Evolutionary conservation across 2,113 vertebrate species (phyloP).

Genomic region (Todiramphus chloris): DNA sequence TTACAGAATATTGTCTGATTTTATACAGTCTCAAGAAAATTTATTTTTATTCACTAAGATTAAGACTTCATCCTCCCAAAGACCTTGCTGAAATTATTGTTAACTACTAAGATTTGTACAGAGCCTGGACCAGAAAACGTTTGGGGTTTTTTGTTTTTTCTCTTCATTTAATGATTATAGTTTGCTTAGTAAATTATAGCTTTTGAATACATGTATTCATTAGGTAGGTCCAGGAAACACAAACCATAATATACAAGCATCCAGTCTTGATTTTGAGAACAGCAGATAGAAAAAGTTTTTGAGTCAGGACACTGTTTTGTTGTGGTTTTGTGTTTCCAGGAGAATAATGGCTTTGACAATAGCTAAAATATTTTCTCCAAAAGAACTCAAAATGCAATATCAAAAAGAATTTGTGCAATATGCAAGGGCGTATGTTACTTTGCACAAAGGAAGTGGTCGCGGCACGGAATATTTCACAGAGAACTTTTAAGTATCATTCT

Average conservation of each 20-base stretch:
- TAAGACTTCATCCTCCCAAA: neutral
- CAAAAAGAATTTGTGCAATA: neutral
- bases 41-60: neutral
- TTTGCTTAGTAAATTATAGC: neutral
- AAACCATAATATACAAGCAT: neutral
- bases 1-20: neutral
- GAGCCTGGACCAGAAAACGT: neutral
- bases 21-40: neutral
- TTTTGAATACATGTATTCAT: neutral
- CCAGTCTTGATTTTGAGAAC: neutral
- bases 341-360: neutral
- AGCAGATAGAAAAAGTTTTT: neutral
- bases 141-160: neutral
- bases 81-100: neutral
- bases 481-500: slow-evolving; percentile 80
- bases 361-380: neutral
- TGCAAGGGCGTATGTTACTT: neutral
- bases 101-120: neutral
- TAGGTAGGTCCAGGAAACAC: neutral
- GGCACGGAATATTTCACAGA: slow-evolving; percentile 55
- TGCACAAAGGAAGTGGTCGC: slow-evolving; percentile 71
- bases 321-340: neutral
- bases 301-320: neutral
- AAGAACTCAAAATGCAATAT: slow-evolving; percentile 3
- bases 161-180: neutral